Evolutionary conservation across 2,113 vertebrate genomes (phyloP), one percentile per base, ranked within the genome.

Genomic region (Sinosuthora webbiana): DNA sequence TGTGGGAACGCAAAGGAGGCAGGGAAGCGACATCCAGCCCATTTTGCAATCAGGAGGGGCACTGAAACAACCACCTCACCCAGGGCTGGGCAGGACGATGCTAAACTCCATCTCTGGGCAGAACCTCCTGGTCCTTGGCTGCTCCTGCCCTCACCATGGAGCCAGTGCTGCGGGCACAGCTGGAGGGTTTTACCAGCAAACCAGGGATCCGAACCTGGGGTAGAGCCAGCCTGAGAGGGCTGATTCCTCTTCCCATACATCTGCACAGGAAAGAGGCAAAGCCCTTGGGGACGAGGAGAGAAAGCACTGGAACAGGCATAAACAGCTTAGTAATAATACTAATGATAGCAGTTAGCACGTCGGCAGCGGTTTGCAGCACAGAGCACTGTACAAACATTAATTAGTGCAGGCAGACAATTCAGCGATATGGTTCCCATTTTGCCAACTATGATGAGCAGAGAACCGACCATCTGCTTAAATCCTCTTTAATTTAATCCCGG

Each of bases 341-440:
- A 92, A 91, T 77, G 93, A 89, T 52, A 89, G 94, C 93, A 87
- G 87, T 96, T 92, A 91, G 94, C 91, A 94, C 75, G 27, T 79
- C 86, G 70, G 82, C 95, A 91, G 89, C 41, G 56, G 87, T 95
- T 87, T 92, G 94, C 95, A 93, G 96, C 82, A 21, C 94, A 93
- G 90, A 91, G 94, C 49, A 16, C 95, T 97, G 87, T 60, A 78
- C 95, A 94, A 89, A 96, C 95, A 89, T 94, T 96, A 96, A 96
- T 96, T 96, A 95, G 89, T 68, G 91, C 91, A 71, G 84, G 94
- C 87, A 90, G 91, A 87, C 94, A 87, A 70, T 76, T 91, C 84
- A 71, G 69, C 0, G 77, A 64, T 68, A 94, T 13, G 45, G 78
- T 33, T 94, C 94, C 95, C 90, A 45, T 95, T 95, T 89, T 89